phyloP scores from a whole-genome alignment of 1,140 invertebrate species.

The Cheumatopsyche charites region DNA sequence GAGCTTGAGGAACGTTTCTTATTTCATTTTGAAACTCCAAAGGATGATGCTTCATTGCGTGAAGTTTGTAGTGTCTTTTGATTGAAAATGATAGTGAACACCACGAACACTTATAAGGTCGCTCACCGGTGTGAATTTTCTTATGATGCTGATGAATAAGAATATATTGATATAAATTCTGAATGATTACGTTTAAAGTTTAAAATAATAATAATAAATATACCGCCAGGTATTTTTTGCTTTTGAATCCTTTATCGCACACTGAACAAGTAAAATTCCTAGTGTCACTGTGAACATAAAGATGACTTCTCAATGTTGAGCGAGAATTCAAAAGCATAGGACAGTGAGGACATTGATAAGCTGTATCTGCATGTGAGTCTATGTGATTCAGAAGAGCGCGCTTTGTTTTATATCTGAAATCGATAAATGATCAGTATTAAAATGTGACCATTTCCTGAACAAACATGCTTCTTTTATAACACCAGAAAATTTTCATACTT shows the following conservation, averaged over 20 bases:
- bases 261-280: constrained; percentile 39
- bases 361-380: constrained; percentile 55
- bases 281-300: constrained; percentile 53
- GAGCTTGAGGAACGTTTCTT: no score
- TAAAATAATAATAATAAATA: no score
- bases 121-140: constrained; percentile 55
- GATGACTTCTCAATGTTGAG: constrained; percentile 57
- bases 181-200: no score
- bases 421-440: neutral
- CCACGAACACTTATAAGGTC: constrained; percentile 60
- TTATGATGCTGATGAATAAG: constrained; percentile 32
- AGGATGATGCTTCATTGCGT: constrained; percentile 60
- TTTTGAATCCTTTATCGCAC: constrained; percentile 44
- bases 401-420: constrained; percentile 43
- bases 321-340: constrained; percentile 56
- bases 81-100: constrained; percentile 60
- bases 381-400: constrained; percentile 37
- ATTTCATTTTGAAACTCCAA: constrained; percentile 50
- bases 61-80: constrained; percentile 61
- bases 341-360: constrained; percentile 57
- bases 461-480: neutral
- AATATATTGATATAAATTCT: no score
- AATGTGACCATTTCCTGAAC: neutral
- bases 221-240: constrained; percentile 45
- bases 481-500: constrained; percentile 36